Evolutionary conservation across 2,797 vertebrate genomes (phyloP).

Genomic region (Poeciliopsis gracilis): DNA sequence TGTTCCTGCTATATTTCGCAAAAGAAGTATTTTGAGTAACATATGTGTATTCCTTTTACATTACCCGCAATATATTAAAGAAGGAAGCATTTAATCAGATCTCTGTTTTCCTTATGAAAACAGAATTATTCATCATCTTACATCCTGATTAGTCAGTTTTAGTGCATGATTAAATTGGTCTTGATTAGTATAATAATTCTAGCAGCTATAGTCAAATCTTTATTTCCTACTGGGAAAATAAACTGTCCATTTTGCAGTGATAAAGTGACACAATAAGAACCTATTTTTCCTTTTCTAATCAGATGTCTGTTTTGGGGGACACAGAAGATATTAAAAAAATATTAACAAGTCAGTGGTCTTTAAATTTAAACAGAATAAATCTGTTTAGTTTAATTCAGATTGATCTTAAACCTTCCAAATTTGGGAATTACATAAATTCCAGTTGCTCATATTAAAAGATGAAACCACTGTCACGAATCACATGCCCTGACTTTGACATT

Average conservation of each 20-base stretch:
- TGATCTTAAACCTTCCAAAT: not conserved
- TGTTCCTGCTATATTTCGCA: not conserved
- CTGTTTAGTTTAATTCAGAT: not conserved
- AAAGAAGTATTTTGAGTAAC: not conserved
- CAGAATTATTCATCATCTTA: not conserved
- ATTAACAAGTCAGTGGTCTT: not conserved
- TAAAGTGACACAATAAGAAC: not conserved
- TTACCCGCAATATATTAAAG: not conserved
- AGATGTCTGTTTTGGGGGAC: not conserved
- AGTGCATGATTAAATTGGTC: not conserved
- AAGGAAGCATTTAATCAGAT: not conserved
- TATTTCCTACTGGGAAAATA: not conserved
- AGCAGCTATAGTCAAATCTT: not conserved
- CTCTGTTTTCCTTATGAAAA: not conserved
- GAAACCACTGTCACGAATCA: slow-evolving; percentile 42
- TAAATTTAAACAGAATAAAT: not conserved
- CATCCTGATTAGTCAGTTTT: not conserved
- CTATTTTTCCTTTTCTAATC: not conserved
- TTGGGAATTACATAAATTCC: not conserved
- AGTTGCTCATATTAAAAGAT: not conserved
- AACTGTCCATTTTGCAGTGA: not conserved
- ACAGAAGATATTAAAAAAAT: not conserved
- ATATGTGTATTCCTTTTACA: not conserved
- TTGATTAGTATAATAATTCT: not conserved
- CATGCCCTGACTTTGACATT: slow-evolving; percentile 72